Conservation (phyloP, 1,140 invertebrate species). For the Drosophila pectinifera region DNA sequence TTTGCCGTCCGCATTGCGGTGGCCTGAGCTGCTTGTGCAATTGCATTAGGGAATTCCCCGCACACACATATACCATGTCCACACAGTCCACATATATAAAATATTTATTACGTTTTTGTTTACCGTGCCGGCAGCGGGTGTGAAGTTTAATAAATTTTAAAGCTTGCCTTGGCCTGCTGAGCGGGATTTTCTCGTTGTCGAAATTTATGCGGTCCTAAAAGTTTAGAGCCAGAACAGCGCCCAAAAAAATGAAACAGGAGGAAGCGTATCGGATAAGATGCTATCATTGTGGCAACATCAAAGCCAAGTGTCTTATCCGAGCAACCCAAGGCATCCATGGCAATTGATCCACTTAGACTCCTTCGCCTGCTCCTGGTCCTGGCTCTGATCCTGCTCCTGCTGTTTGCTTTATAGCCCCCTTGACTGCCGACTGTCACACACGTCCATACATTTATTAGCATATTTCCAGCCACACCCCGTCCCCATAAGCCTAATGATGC, state of each 20-base stretch:
- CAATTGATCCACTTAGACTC: slow-evolving; percentile 34
- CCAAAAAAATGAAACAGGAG: neutral
- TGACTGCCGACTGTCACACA: slow-evolving; percentile 20
- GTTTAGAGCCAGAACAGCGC: slow-evolving; percentile 1
- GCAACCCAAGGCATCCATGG: slow-evolving; percentile 4
- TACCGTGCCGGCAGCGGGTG: slow-evolving; percentile 13
- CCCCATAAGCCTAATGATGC: slow-evolving; percentile 44
- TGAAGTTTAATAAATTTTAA: slow-evolving; percentile 42
- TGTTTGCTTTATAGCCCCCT: slow-evolving; percentile 34
- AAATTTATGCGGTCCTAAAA: slow-evolving; percentile 27
- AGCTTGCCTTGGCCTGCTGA: slow-evolving; percentile 24
- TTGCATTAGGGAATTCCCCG: slow-evolving; percentile 64
- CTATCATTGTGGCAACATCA: slow-evolving; percentile 20
- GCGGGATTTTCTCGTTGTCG: slow-evolving; percentile 6
- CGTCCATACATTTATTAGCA: slow-evolving; percentile 53
- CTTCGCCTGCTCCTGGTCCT: slow-evolving; percentile 18
- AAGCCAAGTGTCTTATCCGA: slow-evolving; percentile 37
- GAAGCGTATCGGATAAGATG: slow-evolving; percentile 6
- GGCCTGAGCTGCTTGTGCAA: slow-evolving; percentile 58
- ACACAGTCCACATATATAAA: slow-evolving; percentile 18
- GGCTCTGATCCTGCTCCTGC: slow-evolving; percentile 18
- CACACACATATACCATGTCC: neutral
- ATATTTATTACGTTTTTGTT: slow-evolving; percentile 48
- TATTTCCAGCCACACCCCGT: slow-evolving; percentile 26
- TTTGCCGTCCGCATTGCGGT: slow-evolving; percentile 59